Evolutionary conservation across 2,888 invertebrate species (phyloP), one percentile per base, ranked within the genome.

Genomic region (Tenodera sinensis): DNA sequence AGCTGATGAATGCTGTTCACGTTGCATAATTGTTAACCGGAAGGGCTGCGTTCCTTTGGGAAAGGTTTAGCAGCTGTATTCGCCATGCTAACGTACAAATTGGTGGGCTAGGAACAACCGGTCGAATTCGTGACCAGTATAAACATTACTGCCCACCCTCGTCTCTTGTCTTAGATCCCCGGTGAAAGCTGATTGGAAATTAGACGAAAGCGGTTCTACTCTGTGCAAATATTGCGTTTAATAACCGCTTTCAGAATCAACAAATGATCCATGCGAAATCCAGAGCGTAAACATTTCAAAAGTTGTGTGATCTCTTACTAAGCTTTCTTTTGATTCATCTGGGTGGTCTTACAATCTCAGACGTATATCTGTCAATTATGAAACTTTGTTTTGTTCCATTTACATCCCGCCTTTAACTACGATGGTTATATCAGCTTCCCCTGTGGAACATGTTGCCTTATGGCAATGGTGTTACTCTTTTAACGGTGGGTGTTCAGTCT

Each of bases 101-200:
- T 28, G 86, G 12, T 81, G 81, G 34, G 83, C 9, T 15, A 87
- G 30, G 54, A 83, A 87, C 83, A 30, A 71, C 54, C 87, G 87
- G 87, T 87, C 87, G 83, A 86, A 87, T 81, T 87, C 87, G 87
- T 87, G 87, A 86, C 87, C 82, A 34, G 87, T 83, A 71, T 71
- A 71, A 71, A 3, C 54, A 71, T 71, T 71, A 71, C 54, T 20
- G 54, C 54, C 54, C 54, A 71, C 54, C 54, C 54, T 71, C 54
- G 42, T 42, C 42, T 12, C 42, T 42, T 42, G 42, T 42, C 42
- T 42, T 71, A 20, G 54, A 71, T 71, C 20, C 54, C 20, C 6
- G 25, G 54, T 71, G 54, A 71, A 71, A 71, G 54, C 54, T 71
- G 54, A 71, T 71, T 71, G 54, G 54, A 71, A 71, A 71, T 71